phyloP scores from a whole-genome alignment of 2,797 vertebrate genomes.

The Poecilia wingei region DNA sequence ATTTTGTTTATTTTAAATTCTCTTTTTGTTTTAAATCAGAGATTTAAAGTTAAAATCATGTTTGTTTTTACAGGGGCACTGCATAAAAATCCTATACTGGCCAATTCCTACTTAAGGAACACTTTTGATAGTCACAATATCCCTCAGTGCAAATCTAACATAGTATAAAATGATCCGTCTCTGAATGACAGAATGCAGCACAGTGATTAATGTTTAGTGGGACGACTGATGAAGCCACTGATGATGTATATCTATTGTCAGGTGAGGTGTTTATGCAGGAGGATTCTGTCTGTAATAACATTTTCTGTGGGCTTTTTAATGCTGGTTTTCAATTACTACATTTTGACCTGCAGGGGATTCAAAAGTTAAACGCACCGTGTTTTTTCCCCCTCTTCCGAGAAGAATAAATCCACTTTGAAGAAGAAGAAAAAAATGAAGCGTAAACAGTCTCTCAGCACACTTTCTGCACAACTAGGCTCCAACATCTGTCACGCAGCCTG shows the following conservation, averaged over 20 bases:
- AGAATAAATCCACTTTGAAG: not conserved
- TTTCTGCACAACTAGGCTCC: conserved; percentile 5
- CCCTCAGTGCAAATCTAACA: not conserved
- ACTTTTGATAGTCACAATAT: not conserved
- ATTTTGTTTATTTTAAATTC: not conserved
- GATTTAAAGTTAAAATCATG: not conserved
- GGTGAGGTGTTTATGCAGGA: not conserved
- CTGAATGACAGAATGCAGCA: not conserved
- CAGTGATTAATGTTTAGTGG: not conserved
- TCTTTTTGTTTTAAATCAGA: not conserved
- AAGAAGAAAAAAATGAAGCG: not conserved
- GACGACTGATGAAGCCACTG: not conserved
- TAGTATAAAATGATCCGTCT: not conserved
- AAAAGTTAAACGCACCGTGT: not conserved
- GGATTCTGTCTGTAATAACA: not conserved
- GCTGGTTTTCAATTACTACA: conserved; percentile 1
- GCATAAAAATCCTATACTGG: not conserved
- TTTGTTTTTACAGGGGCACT: not conserved
- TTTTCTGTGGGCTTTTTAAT: not conserved
- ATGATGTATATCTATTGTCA: not conserved
- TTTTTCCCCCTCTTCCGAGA: not conserved
- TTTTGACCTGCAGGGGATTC: not conserved
- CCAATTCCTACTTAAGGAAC: not conserved
- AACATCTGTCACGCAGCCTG: conserved; percentile 24
- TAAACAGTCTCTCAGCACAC: not conserved